phyloP scores from a whole-genome alignment of 2,888 invertebrate species.

The Exephanes ischioxanthus region DNA sequence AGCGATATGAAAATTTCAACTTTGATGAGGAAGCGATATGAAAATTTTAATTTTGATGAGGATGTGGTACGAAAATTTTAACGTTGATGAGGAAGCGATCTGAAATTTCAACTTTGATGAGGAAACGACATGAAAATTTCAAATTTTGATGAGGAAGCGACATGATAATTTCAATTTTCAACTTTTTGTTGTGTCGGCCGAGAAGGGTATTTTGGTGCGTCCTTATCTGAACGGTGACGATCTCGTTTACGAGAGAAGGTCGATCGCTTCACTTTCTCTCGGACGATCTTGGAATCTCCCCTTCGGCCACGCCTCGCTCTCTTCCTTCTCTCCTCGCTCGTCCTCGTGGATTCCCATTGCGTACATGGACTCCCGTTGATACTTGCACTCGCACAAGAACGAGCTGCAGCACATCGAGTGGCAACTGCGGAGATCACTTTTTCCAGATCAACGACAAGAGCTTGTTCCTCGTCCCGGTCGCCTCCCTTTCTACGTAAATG shows the following conservation, averaged over 20 bases:
- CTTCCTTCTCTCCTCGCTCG: conserved; percentile 23
- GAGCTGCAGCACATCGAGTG: background rate
- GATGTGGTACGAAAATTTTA: no score
- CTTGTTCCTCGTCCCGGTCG: conserved; percentile 42
- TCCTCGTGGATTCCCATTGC: conserved; percentile 4
- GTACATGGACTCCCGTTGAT: background rate
- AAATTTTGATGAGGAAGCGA: no score
- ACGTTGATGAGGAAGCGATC: no score
- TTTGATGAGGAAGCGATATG: no score
- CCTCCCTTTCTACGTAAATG: conserved; percentile 51
- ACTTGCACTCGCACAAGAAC: background rate
- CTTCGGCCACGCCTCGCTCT: conserved; percentile 66
- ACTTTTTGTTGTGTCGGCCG: background rate
- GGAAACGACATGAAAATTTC: no score
- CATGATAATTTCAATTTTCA: no score
- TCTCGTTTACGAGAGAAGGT: conserved; percentile 67
- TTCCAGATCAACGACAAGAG: conserved; percentile 68
- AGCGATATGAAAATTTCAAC: no score
- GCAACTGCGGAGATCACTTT: conserved; percentile 45
- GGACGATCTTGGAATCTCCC: conserved; percentile 60
- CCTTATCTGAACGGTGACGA: conserved; percentile 32
- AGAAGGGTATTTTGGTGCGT: conserved; percentile 18
- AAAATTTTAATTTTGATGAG: no score
- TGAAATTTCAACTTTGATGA: no score
- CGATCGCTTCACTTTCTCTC: conserved; percentile 80